phyloP scores from a whole-genome alignment of 2,888 invertebrate genomes.

The Penaeus monodon region DNA sequence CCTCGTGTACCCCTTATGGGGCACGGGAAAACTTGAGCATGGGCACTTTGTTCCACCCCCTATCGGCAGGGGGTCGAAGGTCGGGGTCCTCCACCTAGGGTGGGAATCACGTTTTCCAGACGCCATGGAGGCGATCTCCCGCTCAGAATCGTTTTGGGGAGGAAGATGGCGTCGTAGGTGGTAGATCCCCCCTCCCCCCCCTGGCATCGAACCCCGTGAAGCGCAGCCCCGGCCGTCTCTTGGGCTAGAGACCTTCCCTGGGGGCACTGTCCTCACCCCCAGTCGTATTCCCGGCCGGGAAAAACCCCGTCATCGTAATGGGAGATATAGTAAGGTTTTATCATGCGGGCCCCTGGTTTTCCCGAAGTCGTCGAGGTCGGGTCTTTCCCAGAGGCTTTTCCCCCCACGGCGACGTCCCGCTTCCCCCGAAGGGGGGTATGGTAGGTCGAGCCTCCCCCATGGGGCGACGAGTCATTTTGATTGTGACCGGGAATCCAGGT shows the following conservation, averaged over 20 bases:
- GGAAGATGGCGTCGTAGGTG: constrained; percentile 15
- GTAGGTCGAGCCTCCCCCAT: constrained; percentile 1
- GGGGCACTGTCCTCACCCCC: background rate
- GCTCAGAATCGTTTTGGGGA: background rate
- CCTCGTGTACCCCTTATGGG: background rate
- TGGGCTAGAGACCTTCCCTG: background rate
- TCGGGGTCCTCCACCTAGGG: background rate
- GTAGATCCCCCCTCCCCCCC: constrained; percentile 18
- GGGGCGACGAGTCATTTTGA: background rate
- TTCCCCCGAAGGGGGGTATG: constrained; percentile 1
- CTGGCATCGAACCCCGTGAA: constrained; percentile 29
- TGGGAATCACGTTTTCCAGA: constrained; percentile 1
- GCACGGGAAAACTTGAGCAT: constrained; percentile 28
- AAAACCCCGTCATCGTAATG: background rate
- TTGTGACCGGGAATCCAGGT: background rate
- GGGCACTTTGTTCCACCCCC: background rate
- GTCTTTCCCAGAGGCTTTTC: background rate
- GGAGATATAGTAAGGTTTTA: background rate
- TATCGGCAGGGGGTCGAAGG: background rate
- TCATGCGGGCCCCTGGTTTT: background rate
- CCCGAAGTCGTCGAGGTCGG: constrained; percentile 4
- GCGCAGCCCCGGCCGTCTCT: constrained; percentile 20
- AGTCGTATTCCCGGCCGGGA: background rate
- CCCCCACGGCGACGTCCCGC: constrained; percentile 22
- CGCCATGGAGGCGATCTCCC: background rate